These are phyloP conservation scores for Heliothis subflexa DNA, from an alignment of 1,140 invertebrate species.

Conservation along the genomic window DNA sequence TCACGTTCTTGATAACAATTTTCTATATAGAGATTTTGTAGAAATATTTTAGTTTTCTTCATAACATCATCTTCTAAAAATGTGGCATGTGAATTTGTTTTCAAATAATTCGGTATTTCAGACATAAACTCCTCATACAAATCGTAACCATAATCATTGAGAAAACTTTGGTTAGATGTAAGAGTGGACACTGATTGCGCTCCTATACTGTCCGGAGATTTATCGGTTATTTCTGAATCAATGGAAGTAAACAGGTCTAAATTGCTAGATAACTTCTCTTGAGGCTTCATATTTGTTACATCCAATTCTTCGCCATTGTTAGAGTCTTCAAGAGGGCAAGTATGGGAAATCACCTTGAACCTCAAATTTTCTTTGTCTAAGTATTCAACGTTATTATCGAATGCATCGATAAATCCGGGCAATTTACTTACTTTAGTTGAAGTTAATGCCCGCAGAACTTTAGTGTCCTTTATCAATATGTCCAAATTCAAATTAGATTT, in stretches of 20 bases:
- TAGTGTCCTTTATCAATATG: constrained; percentile 48
- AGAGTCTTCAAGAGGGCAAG: background rate
- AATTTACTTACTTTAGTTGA: constrained; percentile 19
- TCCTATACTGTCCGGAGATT: constrained; percentile 28
- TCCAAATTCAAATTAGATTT: constrained; percentile 54
- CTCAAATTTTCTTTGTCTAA: background rate
- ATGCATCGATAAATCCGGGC: background rate
- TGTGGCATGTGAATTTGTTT: constrained; percentile 48
- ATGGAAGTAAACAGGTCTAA: constrained; percentile 52
- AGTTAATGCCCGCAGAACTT: background rate
- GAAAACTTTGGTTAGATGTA: constrained; percentile 20
- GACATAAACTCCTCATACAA: constrained; percentile 64
- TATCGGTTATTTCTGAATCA: constrained; percentile 22
- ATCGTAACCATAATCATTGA: constrained; percentile 46
- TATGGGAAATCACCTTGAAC: background rate
- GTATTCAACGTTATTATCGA: background rate
- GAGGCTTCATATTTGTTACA: background rate
- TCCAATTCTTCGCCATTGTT: background rate
- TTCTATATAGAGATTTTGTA: constrained; percentile 53
- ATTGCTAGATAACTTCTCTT: constrained; percentile 5
- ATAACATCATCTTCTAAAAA: constrained; percentile 55
- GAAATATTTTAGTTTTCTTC: constrained; percentile 50
- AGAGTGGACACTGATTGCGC: constrained; percentile 16
- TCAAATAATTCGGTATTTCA: constrained; percentile 59
- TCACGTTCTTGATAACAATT: constrained; percentile 42